Conservation (phyloP, 2,113 vertebrate genomes). For the Clinocottus analis region DNA sequence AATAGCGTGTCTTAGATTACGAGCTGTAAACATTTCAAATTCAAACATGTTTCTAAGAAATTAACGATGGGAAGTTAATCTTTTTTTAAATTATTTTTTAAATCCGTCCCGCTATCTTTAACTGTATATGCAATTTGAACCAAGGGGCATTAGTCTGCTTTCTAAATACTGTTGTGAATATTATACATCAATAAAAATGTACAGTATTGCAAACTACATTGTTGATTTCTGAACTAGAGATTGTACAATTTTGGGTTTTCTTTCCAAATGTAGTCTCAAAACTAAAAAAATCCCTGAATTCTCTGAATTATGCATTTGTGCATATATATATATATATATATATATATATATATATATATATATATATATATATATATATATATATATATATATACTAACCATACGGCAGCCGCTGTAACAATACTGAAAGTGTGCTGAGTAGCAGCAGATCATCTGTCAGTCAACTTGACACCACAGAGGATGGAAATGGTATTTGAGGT, state of each 20-base stretch:
- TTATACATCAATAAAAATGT: not conserved
- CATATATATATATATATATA: no score
- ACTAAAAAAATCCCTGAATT: not conserved
- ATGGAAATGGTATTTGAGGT: slow-evolving; percentile 49
- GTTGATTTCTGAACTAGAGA: not conserved
- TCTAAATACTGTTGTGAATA: not conserved
- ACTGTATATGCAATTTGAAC: not conserved
- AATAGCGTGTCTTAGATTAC: slow-evolving; percentile 69
- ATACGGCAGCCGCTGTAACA: not conserved
- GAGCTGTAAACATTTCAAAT: slow-evolving; percentile 49
- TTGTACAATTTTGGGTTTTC: not conserved
- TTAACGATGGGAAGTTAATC: not conserved
- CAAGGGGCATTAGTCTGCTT: not conserved
- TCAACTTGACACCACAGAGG: slow-evolving; percentile 19
- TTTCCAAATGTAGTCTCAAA: not conserved
- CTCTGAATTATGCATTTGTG: not conserved
- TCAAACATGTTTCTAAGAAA: not conserved
- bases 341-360: no score
- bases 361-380: no score
- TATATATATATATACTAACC: no score
- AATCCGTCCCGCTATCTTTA: not conserved
- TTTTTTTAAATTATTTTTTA: not conserved
- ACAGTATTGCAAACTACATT: not conserved
- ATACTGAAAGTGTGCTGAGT: slow-evolving; percentile 5
- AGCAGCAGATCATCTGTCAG: slow-evolving; percentile 7